Base-by-base conservation (phyloP, 1,140 invertebrate genomes). In the Calosoma granatense region DNA sequence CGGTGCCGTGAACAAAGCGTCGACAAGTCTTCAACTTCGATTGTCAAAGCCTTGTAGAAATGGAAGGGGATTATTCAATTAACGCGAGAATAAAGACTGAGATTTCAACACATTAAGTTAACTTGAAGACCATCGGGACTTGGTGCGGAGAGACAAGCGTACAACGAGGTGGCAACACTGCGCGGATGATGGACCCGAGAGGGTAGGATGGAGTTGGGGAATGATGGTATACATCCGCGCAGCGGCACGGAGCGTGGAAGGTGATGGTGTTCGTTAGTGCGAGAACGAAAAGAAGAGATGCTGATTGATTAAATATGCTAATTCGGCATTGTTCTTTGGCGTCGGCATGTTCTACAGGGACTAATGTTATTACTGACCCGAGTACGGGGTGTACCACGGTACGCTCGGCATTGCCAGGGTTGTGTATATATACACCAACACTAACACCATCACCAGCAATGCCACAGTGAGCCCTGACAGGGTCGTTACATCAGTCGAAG, bases 231-330 rank as follows among this genome's bases (percentile, higher is more conserved):
- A 36, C 26, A 36, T 36, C n/a, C n/a, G 26, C n/a, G 26, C n/a
- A 36, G 26, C 26, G 26, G 26, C 6, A 36, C 26, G 26, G 6
- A n/a, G 26, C 26, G n/a, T n/a, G n/a, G n/a, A n/a, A n/a, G n/a
- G n/a, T n/a, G n/a, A 30, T 14, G 26, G 26, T 17, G 41, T 47
- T 47, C 41, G 41, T 47, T 47, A 47, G 41, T 17, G 41, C 41
- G 26, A 6, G 26, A 36, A n/a, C 6, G 26, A 36, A 47, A 47
- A 47, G 41, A 47, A 47, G 17, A 47, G 41, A 47, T 47, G 41
- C 41, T 47, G 41, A 47, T 47, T 47, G 41, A 47, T 47, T 47
- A 47, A 47, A 47, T 47, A 47, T 47, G 41, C 41, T 47, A 47
- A 47, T 47, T 47, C 17, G 41, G 41, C 41, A 47, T 47, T 47